Evolutionary conservation across 1,140 invertebrate genomes (phyloP).

Genomic region (Solen grandis): DNA sequence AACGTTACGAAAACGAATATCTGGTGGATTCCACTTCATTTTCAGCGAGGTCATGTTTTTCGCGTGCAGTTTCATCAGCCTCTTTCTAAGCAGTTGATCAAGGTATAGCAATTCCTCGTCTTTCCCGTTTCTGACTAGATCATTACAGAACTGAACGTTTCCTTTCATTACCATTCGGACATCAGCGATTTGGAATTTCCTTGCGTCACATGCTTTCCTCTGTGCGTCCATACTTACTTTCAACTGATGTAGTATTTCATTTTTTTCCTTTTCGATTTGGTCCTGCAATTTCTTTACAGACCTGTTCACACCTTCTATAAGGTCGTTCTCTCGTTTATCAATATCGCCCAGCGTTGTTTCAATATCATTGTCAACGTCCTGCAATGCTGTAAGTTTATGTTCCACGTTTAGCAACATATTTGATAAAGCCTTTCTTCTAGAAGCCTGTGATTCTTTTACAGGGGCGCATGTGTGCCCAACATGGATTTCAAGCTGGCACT

Average conservation of each 20-base stretch:
- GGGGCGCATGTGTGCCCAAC: constrained; percentile 38
- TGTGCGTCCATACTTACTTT: constrained; percentile 50
- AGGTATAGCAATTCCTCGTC: constrained; percentile 43
- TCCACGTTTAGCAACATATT: constrained; percentile 41
- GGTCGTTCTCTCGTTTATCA: constrained; percentile 52
- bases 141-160: constrained; percentile 42
- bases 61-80: constrained; percentile 41
- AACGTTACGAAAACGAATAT: constrained; percentile 52
- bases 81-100: constrained; percentile 23
- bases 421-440: constrained; percentile 35
- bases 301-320: constrained; percentile 45
- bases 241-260: constrained; percentile 39
- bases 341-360: constrained; percentile 43
- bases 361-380: constrained; percentile 29
- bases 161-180: constrained; percentile 23
- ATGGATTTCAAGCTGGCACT: constrained; percentile 49
- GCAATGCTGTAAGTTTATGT: constrained; percentile 38
- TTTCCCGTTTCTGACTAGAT: constrained; percentile 49
- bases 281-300: constrained; percentile 49
- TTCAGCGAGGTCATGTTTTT: constrained; percentile 30
- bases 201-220: constrained; percentile 27
- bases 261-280: constrained; percentile 52
- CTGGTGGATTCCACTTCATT: constrained; percentile 50
- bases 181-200: constrained; percentile 32
- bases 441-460: constrained; percentile 27